phyloP scores from a whole-genome alignment of 2,888 invertebrate species.

The Polydrusus pterygomalis region DNA sequence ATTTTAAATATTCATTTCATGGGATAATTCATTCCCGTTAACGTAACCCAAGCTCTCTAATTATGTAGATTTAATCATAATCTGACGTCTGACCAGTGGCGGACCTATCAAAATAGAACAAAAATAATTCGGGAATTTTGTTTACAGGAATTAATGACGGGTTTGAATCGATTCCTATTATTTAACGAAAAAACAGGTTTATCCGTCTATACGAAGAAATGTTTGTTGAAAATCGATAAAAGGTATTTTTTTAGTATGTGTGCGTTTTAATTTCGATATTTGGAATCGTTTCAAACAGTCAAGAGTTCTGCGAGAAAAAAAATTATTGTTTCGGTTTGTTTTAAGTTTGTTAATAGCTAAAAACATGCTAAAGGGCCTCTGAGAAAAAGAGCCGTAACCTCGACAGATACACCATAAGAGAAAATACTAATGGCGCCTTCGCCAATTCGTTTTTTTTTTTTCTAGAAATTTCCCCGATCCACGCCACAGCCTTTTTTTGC shows the following conservation, averaged over 20 bases:
- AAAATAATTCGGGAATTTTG: neutral
- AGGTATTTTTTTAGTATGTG: neutral
- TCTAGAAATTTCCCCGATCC: no score
- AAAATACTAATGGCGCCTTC: no score
- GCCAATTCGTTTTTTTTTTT: no score
- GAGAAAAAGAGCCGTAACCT: no score
- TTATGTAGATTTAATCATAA: neutral
- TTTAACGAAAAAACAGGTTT: neutral
- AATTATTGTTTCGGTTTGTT: no score
- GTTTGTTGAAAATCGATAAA: neutral
- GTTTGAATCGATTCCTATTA: neutral
- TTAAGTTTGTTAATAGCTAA: no score
- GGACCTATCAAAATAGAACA: slow-evolving; percentile 21
- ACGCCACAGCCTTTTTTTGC: slow-evolving; percentile 4
- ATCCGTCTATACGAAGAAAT: slow-evolving; percentile 7
- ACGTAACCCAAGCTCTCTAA: neutral
- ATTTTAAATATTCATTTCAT: no score
- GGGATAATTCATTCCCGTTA: no score
- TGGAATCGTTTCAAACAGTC: neutral
- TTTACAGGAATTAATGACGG: neutral
- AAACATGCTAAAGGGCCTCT: no score
- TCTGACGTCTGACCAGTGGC: slow-evolving; percentile 10
- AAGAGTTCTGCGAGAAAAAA: no score
- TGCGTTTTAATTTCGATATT: neutral
- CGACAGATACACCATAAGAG: no score